Evolutionary conservation across 1,140 invertebrate species (phyloP).

Genomic region (Sarcophaga bullata): DNA sequence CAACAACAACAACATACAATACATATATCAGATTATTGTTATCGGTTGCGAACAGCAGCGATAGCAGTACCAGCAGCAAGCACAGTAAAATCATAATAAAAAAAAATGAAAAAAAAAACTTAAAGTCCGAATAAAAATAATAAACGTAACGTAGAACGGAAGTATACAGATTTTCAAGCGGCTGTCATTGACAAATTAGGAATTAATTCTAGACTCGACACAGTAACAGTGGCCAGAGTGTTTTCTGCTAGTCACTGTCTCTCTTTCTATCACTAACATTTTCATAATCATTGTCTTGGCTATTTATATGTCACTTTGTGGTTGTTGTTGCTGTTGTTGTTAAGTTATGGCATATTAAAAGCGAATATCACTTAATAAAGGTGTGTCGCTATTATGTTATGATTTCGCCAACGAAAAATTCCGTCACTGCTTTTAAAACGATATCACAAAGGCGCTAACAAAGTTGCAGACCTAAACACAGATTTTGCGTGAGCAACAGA

Average conservation of each 20-base stretch:
- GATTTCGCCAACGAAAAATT: too few relatives aligned
- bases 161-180: slow-evolving; percentile 1
- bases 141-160: neutral
- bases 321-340: neutral
- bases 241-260: neutral
- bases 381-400: neutral
- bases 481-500: neutral
- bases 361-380: neutral
- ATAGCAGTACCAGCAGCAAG: too few relatives aligned
- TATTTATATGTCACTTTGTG: neutral
- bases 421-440: too few relatives aligned
- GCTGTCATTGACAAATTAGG: slow-evolving; percentile 6
- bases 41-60: neutral
- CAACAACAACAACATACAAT: too few relatives aligned
- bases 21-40: slow-evolving; percentile 2
- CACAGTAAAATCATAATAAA: neutral
- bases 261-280: neutral
- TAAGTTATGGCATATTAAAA: neutral
- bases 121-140: neutral
- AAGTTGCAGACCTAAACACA: neutral
- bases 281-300: neutral
- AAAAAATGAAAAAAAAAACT: neutral
- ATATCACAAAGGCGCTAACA: neutral
- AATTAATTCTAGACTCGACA: neutral
- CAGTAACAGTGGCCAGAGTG: too few relatives aligned